Conservation (phyloP, 2,113 vertebrate genomes). For the Dicerorhinus sumatrensis region DNA sequence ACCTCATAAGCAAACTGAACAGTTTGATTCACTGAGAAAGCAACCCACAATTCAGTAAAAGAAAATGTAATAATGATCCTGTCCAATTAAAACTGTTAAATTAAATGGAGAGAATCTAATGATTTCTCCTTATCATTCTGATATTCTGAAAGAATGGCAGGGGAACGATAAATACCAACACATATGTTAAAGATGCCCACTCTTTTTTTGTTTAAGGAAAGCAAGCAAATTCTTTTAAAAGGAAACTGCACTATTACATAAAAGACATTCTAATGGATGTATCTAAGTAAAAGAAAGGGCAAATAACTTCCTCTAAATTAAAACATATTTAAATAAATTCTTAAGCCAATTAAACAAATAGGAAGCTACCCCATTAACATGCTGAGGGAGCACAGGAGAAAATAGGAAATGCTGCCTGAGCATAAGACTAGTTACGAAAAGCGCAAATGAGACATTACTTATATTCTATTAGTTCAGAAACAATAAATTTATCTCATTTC, state of each 20-base stretch:
- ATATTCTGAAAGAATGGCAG: conserved; percentile 18
- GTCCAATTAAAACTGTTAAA: conserved; percentile 76
- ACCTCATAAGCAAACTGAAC: conserved; percentile 83
- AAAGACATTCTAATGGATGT: background rate
- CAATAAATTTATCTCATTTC: background rate
- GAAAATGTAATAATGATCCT: conserved; percentile 61
- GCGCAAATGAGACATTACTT: background rate
- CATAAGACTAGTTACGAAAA: background rate
- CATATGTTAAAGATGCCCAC: conserved; percentile 55
- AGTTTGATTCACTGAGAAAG: conserved; percentile 84
- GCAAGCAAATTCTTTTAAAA: conserved; percentile 21
- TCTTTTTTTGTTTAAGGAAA: conserved; percentile 53
- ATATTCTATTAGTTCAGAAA: background rate
- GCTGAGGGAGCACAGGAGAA: background rate
- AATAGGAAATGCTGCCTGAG: background rate
- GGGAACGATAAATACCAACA: conserved; percentile 43
- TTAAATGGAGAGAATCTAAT: conserved; percentile 52
- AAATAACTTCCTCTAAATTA: conserved; percentile 41
- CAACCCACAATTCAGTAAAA: conserved; percentile 81
- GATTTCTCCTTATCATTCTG: conserved; percentile 21
- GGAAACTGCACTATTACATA: background rate
- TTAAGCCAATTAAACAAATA: conserved; percentile 36
- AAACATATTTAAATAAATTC: conserved; percentile 46
- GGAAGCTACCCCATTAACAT: background rate
- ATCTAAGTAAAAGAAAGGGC: background rate